A percentile compares a stretch with the other conserved stretches of the same genome.
These are phyloP conservation scores for Girardinus metallicus DNA, from an alignment of 2,797 vertebrate genomes.

Conservation along the genomic window DNA sequence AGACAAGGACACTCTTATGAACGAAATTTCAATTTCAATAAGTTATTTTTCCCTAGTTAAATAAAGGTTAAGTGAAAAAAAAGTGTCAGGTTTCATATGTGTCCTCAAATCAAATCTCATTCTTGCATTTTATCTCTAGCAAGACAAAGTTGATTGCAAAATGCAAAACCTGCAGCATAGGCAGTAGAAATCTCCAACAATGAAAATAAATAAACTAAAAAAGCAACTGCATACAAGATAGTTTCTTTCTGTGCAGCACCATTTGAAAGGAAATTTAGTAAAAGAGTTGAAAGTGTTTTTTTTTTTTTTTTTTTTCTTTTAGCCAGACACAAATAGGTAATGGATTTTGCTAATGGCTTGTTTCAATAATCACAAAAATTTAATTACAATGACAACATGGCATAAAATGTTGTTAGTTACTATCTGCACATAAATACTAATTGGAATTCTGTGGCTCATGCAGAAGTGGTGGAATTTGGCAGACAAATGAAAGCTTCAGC, in stretches of 20 bases:
- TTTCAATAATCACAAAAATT: slow-evolving; percentile 38
- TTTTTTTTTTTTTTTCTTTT: slow-evolving; percentile 17
- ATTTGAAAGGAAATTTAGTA: slow-evolving; percentile 15
- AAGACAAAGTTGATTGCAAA: slow-evolving; percentile 2
- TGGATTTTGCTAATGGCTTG: slow-evolving; percentile 5
- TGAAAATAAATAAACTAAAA: background rate
- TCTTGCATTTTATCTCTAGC: slow-evolving; percentile 20
- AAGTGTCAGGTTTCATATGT: background rate
- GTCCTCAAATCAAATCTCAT: slow-evolving; percentile 10
- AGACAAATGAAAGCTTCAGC: slow-evolving; percentile 7
- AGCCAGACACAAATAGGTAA: slow-evolving; percentile 30
- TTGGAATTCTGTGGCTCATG: slow-evolving; percentile 14
- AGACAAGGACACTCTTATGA: background rate
- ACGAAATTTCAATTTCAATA: background rate
- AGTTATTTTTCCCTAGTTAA: background rate
- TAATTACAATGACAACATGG: slow-evolving; percentile 25
- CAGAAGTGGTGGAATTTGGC: background rate
- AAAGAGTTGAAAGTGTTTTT: slow-evolving; percentile 24
- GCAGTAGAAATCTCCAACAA: slow-evolving; percentile 1
- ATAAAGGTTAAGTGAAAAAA: background rate
- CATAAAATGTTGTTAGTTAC: slow-evolving; percentile 2
- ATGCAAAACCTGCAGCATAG: slow-evolving; percentile 13
- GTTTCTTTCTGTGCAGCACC: background rate
- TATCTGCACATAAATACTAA: background rate
- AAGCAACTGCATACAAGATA: background rate